phyloP scores from a whole-genome alignment of 1,140 invertebrate genomes.

The Meloidogyne chitwoodi region DNA sequence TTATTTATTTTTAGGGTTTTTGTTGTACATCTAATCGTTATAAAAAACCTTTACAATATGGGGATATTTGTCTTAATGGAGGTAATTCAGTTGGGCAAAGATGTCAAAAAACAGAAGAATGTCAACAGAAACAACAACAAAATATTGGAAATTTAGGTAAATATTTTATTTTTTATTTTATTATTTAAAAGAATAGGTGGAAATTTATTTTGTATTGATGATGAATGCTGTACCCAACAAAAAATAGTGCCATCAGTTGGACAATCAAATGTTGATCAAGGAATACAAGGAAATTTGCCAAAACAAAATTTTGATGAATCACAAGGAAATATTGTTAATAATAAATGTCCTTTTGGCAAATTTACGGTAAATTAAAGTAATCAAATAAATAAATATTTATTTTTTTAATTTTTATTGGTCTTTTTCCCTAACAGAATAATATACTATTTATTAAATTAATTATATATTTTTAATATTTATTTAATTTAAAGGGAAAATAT shows the following conservation, averaged over 20 bases:
- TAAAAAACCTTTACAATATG: not conserved
- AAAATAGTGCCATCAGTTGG: not conserved
- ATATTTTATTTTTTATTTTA: not conserved
- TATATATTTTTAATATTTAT: no score
- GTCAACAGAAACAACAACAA: not conserved
- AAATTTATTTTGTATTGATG: not conserved
- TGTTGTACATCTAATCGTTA: not conserved
- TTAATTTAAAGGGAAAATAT: not conserved
- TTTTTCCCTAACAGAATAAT: no score
- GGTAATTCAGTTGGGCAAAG: not conserved
- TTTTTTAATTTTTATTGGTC: no score
- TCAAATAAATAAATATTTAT: no score
- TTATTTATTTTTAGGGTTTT: not conserved
- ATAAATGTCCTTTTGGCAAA: not conserved
- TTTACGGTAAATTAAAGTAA: not conserved
- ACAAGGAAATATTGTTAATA: not conserved
- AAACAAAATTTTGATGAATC: not conserved
- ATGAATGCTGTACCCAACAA: constrained; percentile 3
- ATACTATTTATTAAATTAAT: no score
- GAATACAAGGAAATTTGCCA: not conserved
- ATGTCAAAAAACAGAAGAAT: not conserved
- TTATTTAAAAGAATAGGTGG: not conserved
- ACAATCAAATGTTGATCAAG: not conserved
- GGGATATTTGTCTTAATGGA: not conserved
- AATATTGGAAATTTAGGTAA: not conserved